These are phyloP conservation scores for Drosophila pseudotalamancana DNA, from an alignment of 2,888 invertebrate genomes.

Conservation along the genomic window DNA sequence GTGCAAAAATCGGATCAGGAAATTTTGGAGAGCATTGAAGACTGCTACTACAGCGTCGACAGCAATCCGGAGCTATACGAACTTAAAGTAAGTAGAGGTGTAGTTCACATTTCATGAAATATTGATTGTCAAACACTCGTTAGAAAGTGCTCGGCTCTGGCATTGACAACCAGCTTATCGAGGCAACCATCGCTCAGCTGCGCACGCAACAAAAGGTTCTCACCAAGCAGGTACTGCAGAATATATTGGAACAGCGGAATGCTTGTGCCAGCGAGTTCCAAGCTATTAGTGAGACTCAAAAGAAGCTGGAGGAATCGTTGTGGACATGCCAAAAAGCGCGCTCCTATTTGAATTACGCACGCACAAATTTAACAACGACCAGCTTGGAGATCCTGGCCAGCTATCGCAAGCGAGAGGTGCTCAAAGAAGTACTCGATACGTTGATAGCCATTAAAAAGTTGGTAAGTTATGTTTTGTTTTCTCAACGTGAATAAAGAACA, in stretches of 20 bases:
- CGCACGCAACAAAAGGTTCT: constrained; percentile 87
- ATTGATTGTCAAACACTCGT: neutral
- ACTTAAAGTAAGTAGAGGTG: constrained; percentile 73
- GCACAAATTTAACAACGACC: constrained; percentile 92
- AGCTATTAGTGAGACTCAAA: constrained; percentile 89
- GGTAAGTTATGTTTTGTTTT: constrained; percentile 53
- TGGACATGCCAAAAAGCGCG: constrained; percentile 90
- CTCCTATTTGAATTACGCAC: constrained; percentile 89
- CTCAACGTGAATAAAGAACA: neutral
- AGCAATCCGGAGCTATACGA: constrained; percentile 82
- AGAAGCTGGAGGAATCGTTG: constrained; percentile 88
- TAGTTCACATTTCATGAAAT: neutral
- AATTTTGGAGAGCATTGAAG: constrained; percentile 83
- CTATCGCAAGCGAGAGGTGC: constrained; percentile 93
- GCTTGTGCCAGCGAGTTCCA: constrained; percentile 94
- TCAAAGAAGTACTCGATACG: constrained; percentile 91
- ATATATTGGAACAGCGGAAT: constrained; percentile 96
- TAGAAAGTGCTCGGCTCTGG: constrained; percentile 82
- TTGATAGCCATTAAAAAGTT: constrained; percentile 92
- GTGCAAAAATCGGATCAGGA: constrained; percentile 83
- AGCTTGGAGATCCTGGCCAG: constrained; percentile 96
- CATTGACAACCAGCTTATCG: constrained; percentile 80
- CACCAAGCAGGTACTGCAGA: constrained; percentile 95
- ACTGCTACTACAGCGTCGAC: constrained; percentile 81
- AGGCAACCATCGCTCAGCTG: constrained; percentile 80